Conservation (phyloP, 1,140 invertebrate genomes). For the Drosophila quadrilineata region DNA sequence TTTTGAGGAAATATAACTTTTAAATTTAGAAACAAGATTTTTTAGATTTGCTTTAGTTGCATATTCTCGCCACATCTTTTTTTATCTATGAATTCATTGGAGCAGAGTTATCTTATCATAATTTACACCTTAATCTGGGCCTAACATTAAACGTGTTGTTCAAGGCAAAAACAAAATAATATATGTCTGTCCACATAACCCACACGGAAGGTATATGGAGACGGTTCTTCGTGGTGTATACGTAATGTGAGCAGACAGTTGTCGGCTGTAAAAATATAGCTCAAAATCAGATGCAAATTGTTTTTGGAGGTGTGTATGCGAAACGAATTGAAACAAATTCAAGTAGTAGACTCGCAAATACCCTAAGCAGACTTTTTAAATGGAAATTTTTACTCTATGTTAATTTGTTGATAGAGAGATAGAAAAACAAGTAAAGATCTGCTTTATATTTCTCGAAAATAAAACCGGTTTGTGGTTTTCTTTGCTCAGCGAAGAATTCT, state of each 20-base stretch:
- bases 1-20: too few species aligned
- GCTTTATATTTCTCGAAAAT: too few species aligned
- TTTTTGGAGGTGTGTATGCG: slow-evolving; percentile 58
- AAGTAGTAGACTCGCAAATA: neutral
- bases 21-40: neutral
- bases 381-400: neutral
- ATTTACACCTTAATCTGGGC: neutral
- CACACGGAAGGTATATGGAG: slow-evolving; percentile 11
- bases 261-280: neutral
- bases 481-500: too few species aligned
- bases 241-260: neutral
- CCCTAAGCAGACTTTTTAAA: neutral
- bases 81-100: slow-evolving; percentile 1
- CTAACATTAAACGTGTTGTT: neutral
- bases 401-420: too few species aligned
- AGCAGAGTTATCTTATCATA: slow-evolving; percentile 24
- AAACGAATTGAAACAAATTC: neutral
- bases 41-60: neutral
- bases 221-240: neutral
- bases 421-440: too few species aligned
- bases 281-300: slow-evolving; percentile 26
- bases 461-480: slow-evolving; percentile 33
- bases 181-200: too few species aligned
- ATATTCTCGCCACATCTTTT: too few species aligned
- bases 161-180: slow-evolving; percentile 14